These are phyloP conservation scores for Dryobates pubescens DNA, from an alignment of 2,797 vertebrate genomes.

Conservation along the genomic window DNA sequence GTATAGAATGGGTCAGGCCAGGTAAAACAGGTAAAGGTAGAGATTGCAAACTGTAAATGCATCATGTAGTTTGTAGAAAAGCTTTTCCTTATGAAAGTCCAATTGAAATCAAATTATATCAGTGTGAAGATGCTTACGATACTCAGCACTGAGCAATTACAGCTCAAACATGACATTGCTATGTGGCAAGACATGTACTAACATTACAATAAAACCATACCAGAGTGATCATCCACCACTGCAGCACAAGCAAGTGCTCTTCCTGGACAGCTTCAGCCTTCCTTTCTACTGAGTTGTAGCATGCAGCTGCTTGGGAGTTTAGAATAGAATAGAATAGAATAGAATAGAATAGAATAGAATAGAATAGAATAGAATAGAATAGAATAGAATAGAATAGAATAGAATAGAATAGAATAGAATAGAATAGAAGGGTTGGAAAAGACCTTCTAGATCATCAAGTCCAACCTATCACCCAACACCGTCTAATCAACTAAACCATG, in stretches of 20 bases:
- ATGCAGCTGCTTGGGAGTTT: background rate
- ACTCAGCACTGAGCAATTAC: background rate
- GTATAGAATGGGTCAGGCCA: accelerated
- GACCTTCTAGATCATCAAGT: too few species aligned
- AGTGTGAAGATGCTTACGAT: background rate
- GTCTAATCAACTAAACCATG: too few species aligned
- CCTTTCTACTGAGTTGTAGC: background rate
- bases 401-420: too few species aligned
- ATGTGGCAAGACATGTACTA: accelerated
- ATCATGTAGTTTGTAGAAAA: background rate
- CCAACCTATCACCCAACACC: too few species aligned
- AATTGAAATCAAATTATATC: background rate
- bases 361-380: too few species aligned
- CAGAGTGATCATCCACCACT: background rate
- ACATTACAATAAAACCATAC: accelerated
- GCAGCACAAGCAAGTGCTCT: too few species aligned
- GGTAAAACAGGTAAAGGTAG: background rate
- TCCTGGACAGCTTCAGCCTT: background rate
- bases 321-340: too few species aligned
- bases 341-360: too few species aligned
- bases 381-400: too few species aligned
- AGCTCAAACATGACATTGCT: background rate
- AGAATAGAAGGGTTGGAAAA: too few species aligned
- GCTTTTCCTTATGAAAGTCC: background rate
- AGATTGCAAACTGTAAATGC: background rate